A percentile compares a stretch with the other conserved stretches of the same genome.
These are phyloP conservation scores for Porites lutea DNA, from an alignment of 64 coral and sea anemone genomes.

Conservation along the genomic window DNA sequence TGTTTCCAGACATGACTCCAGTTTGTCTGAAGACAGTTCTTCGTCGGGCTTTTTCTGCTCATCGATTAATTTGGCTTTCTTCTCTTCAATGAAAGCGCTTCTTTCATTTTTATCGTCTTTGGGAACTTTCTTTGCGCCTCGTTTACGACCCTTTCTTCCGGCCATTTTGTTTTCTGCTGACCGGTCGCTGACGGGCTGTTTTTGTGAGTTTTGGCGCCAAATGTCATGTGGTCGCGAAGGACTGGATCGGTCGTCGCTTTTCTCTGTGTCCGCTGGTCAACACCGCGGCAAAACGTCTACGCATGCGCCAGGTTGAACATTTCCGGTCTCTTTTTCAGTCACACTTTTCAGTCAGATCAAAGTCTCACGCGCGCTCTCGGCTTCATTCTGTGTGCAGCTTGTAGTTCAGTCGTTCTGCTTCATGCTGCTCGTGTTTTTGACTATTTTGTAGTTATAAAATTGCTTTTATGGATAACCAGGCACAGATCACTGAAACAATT, in stretches of 20 bases:
- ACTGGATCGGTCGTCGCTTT: neutral
- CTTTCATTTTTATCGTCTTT: neutral
- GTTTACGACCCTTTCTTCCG: constrained; percentile 21
- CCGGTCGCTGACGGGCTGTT: too few relatives aligned
- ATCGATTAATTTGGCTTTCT: constrained; percentile 11
- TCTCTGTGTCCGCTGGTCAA: neutral
- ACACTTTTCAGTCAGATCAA: too few relatives aligned
- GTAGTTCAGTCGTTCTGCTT: too few relatives aligned
- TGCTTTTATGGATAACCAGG: too few relatives aligned
- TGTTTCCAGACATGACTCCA: neutral
- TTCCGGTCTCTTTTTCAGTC: too few relatives aligned
- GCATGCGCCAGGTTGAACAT: too few relatives aligned
- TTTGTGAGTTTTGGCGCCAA: constrained; percentile 11
- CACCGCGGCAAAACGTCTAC: too few relatives aligned
- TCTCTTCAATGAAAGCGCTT: neutral
- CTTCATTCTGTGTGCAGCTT: too few relatives aligned
- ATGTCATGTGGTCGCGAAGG: neutral
- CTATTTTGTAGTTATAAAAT: too few relatives aligned
- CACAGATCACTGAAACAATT: too few relatives aligned
- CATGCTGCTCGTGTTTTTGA: too few relatives aligned
- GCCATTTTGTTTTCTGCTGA: constrained; percentile 21
- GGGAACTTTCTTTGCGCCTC: constrained; percentile 9
- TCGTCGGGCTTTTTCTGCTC: neutral
- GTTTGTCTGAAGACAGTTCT: neutral
- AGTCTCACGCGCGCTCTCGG: too few relatives aligned